Conservation (phyloP, 2,888 invertebrate species). For the Deroplatys truncata region DNA sequence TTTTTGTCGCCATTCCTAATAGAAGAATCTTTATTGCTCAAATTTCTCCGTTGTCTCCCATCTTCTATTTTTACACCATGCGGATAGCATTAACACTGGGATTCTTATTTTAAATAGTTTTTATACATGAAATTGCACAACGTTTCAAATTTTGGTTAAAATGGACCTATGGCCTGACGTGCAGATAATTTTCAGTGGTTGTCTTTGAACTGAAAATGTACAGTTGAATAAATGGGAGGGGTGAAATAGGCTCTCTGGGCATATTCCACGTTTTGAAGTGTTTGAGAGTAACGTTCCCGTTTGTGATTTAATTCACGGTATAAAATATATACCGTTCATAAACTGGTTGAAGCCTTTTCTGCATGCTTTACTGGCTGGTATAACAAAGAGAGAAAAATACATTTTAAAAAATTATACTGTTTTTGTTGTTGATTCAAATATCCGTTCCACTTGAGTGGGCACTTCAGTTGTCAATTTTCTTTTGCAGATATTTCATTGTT, state of each 20-base stretch:
- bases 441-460: background rate
- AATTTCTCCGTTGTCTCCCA: too few relatives aligned
- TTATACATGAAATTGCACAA: background rate
- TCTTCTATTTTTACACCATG: too few relatives aligned
- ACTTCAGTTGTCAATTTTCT: background rate
- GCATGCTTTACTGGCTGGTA: background rate
- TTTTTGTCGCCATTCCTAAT: too few relatives aligned
- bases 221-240: background rate
- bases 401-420: background rate
- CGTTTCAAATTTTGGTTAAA: background rate
- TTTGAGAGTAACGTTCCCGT: background rate
- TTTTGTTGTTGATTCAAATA: background rate
- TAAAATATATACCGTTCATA: background rate
- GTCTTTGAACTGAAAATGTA: background rate
- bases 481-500: background rate
- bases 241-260: background rate
- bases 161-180: background rate
- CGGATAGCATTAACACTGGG: too few relatives aligned
- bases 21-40: too few relatives aligned
- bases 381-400: background rate
- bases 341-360: background rate
- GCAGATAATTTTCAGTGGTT: background rate
- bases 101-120: too few relatives aligned
- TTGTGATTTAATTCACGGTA: background rate
- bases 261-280: background rate